Percentiles rank a stretch among this genome's conserved stretches.
Evolutionary conservation across 1,140 invertebrate species (phyloP).

Genomic region (Pomacea maculata): DNA sequence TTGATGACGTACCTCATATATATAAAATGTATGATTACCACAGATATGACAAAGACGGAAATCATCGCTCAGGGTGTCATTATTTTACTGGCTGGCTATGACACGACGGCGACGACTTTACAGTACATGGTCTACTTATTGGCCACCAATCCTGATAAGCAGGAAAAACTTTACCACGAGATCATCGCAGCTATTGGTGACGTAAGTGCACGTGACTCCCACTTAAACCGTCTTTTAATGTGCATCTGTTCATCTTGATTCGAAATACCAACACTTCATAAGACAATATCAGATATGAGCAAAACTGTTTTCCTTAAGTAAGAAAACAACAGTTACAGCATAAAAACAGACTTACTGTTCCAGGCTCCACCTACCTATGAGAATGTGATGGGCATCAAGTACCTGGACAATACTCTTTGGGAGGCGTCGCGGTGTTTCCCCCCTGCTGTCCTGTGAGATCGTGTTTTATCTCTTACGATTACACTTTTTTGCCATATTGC

Average conservation of each 20-base stretch:
- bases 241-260: too few relatives aligned
- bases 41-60: conserved; percentile 64
- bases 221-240: too few relatives aligned
- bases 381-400: conserved; percentile 26
- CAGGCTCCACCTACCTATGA: conserved; percentile 24
- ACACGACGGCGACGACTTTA: conserved; percentile 71
- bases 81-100: conserved; percentile 76
- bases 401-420: conserved; percentile 31
- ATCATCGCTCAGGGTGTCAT: conserved; percentile 74
- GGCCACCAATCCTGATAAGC: conserved; percentile 70
- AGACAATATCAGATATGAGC: too few relatives aligned
- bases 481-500: too few relatives aligned
- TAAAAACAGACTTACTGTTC: too few relatives aligned
- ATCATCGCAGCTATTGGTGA: conserved; percentile 53
- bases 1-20: too few relatives aligned
- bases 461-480: too few relatives aligned
- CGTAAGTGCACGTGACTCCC: background rate
- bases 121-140: conserved; percentile 70
- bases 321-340: too few relatives aligned
- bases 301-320: too few relatives aligned
- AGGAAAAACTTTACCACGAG: conserved; percentile 70
- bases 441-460: background rate
- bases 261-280: too few relatives aligned
- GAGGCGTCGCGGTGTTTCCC: conserved; percentile 41
- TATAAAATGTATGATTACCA: background rate